phyloP scores from a whole-genome alignment of 1,140 invertebrate species.

The Eulimnadia texana region DNA sequence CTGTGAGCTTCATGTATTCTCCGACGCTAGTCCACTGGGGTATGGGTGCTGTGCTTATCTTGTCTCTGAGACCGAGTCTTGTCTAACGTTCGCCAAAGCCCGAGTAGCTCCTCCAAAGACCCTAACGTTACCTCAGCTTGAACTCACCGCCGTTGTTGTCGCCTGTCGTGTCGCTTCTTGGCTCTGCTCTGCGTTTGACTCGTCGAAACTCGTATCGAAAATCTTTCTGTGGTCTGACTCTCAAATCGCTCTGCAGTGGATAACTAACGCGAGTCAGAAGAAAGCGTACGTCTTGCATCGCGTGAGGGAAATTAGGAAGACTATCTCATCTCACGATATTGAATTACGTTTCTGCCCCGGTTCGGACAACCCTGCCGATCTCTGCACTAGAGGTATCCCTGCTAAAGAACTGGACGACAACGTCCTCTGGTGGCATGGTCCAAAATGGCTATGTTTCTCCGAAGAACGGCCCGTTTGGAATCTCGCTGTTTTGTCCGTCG shows the following conservation, averaged over 20 bases:
- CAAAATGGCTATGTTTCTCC: not conserved
- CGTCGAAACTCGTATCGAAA: not conserved
- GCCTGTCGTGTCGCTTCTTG: not conserved
- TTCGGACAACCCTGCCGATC: not conserved
- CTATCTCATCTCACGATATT: not conserved
- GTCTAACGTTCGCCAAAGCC: slow-evolving; percentile 1
- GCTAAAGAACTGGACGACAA: slow-evolving; percentile 1
- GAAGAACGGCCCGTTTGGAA: not conserved
- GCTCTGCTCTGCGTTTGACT: not conserved
- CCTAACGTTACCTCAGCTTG: slow-evolving; percentile 1
- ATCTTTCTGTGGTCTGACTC: slow-evolving; percentile 7
- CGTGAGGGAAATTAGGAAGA: not conserved
- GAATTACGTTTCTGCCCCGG: not conserved
- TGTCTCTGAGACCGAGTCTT: not conserved
- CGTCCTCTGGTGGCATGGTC: not conserved
- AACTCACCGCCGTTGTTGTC: slow-evolving; percentile 8
- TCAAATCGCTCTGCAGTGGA: slow-evolving; percentile 9
- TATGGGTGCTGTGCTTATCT: slow-evolving; percentile 1
- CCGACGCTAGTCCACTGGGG: slow-evolving; percentile 7
- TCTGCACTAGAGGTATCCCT: not conserved
- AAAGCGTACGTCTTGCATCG: slow-evolving; percentile 4
- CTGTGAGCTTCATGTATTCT: slow-evolving; percentile 8
- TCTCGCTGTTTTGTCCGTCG: not conserved
- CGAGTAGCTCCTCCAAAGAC: not conserved
- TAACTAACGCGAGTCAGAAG: not conserved